Base-by-base conservation (phyloP, 2,113 vertebrate genomes). In the Turdus rufiventris region DNA sequence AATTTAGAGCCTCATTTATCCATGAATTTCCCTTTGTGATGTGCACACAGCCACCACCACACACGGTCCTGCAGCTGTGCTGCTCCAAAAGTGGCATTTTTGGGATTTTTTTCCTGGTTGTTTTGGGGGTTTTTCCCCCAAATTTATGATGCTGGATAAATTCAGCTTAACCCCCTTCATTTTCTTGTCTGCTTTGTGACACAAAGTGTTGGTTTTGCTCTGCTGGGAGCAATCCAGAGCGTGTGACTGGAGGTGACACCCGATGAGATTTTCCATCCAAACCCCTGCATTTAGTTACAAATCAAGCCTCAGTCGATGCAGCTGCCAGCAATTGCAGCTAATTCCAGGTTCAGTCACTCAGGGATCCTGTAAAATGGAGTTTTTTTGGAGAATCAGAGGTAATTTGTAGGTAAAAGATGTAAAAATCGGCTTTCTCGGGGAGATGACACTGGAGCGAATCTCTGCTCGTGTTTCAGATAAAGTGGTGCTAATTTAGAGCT, bases 31-130 rank as follows among this genome's bases (percentile, higher is more conserved):
- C 31, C 61, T 21, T 31, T 5, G 12, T 19, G 29, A 18, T 3
- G 1, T 12, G 38, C 57, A 16, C 40, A 4, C 6, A 17, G 18
- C 38, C 14, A 7, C 19, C 33, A 4, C 5, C 62, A 8, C 81
- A 4, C 2, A 0, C 31, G 13, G 18, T 18, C 54, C 18, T 18
- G 3, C 1, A 31, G 21, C 23, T 20, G 2, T 12, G 14, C 15
- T 14, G 8, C 21, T 54, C 24, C 34, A 26, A 33, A 45, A 62
- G 1, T 6, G 29, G 2, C 11, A 24, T 54, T 80, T 53, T 5
- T 9, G 8, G 3, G 5, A 0, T 31, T 45, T 7, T 54, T 33
- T 21, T 8, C 14, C 79, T 67, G 21, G 0, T 36, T 38, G 14
- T n/a, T 23, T 29, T 29, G 10, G 10, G 0, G 1, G 12, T 50